phyloP scores from a whole-genome alignment of 1,140 invertebrate genomes.

The Pararge aegeria region DNA sequence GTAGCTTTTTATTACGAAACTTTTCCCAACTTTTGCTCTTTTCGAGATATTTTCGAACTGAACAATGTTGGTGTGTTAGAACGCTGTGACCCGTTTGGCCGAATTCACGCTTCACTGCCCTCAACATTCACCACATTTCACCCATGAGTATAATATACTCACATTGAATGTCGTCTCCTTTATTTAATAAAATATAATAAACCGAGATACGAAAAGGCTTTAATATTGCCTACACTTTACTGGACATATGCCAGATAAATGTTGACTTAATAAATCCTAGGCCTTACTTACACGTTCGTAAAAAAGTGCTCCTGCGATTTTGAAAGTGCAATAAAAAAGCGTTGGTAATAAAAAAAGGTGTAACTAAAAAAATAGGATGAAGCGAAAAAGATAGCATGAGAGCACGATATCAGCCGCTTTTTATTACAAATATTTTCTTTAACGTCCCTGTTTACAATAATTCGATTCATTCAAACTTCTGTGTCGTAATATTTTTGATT shows the following conservation, averaged over 20 bases:
- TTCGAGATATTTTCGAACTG: neutral
- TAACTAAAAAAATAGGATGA: no score
- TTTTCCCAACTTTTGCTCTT: neutral
- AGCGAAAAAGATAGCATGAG: no score
- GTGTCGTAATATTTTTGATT: no score
- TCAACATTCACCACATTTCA: neutral
- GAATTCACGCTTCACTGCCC: neutral
- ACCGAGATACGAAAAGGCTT: neutral
- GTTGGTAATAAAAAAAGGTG: no score
- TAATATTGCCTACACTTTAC: neutral
- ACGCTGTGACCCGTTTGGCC: neutral
- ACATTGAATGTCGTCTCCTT: neutral
- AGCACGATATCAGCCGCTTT: no score
- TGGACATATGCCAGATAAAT: neutral
- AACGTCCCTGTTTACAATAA: no score
- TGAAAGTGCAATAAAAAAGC: no score
- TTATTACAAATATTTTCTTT: no score
- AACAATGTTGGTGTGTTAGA: neutral
- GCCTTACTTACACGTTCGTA: no score
- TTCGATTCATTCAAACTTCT: no score
- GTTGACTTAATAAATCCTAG: neutral
- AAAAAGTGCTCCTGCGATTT: no score
- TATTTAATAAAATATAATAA: neutral
- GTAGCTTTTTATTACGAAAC: neutral
- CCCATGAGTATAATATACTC: neutral